These are phyloP conservation scores for Todus mexicanus DNA, from an alignment of 2,797 vertebrate species.

Conservation along the genomic window DNA sequence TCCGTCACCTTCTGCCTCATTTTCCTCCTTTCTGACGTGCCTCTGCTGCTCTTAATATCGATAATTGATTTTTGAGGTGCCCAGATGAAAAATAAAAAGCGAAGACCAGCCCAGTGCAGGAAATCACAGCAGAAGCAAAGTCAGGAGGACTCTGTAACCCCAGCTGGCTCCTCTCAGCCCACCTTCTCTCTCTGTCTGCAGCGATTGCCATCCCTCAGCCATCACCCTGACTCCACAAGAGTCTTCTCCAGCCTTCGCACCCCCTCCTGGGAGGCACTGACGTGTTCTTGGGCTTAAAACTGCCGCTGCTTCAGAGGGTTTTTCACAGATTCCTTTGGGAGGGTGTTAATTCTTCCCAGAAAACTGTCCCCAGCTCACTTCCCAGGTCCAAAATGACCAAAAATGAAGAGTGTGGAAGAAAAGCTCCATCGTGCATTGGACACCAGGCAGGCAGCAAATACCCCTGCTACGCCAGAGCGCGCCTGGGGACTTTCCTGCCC, in stretches of 20 bases:
- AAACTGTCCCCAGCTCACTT: background rate
- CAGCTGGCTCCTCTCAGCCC: background rate
- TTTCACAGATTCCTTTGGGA: background rate
- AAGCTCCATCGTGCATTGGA: fast-evolving
- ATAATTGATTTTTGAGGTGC: background rate
- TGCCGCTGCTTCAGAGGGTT: background rate
- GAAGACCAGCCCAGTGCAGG: background rate
- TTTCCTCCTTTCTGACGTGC: background rate
- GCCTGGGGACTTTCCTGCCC: background rate
- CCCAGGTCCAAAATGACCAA: background rate
- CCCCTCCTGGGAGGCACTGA: background rate
- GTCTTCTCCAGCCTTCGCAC: background rate
- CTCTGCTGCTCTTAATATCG: background rate
- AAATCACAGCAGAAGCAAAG: background rate
- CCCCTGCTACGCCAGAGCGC: fast-evolving
- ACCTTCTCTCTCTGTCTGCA: background rate
- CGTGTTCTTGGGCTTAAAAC: background rate
- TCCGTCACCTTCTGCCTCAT: background rate
- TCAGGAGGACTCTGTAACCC: background rate
- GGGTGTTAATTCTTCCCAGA: background rate
- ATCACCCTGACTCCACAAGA: background rate
- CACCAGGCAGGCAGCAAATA: background rate
- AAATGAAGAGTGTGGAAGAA: background rate
- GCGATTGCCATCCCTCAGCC: background rate
- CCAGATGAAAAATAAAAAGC: background rate